Percentiles rank a stretch among this genome's conserved stretches.
phyloP scores from a whole-genome alignment of 1,140 invertebrate genomes.

The Drosophila navojoa region DNA sequence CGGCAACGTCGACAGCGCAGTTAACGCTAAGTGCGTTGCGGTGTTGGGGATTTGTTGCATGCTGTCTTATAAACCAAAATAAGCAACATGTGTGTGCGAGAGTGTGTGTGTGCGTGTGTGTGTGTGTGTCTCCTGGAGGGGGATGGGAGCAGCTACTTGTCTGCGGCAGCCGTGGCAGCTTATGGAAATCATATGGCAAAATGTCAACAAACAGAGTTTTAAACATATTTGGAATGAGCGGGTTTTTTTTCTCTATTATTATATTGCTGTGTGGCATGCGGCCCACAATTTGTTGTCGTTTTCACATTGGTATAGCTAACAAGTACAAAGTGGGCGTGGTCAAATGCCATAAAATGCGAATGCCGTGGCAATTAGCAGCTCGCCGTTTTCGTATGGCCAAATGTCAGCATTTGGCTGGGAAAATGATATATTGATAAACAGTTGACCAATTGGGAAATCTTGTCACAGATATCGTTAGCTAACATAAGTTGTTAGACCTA shows the following conservation, averaged over 20 bases:
- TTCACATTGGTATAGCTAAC: conserved; percentile 34
- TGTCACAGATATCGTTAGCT: neutral
- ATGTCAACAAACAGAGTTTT: conserved; percentile 65
- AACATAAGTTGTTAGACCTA: too few relatives aligned
- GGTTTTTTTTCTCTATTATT: conserved; percentile 46
- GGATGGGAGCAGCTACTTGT: conserved; percentile 63
- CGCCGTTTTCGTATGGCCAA: conserved; percentile 10
- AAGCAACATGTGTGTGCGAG: conserved; percentile 68
- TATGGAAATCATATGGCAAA: conserved; percentile 79
- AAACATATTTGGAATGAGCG: conserved; percentile 57
- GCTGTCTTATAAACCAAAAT: conserved; percentile 65
- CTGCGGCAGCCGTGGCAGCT: conserved; percentile 73
- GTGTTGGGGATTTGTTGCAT: conserved; percentile 74
- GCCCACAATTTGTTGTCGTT: conserved; percentile 41
- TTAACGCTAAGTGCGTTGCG: conserved; percentile 74
- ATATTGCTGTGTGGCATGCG: conserved; percentile 32
- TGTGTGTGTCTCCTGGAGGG: conserved; percentile 1
- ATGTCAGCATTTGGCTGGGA: conserved; percentile 31
- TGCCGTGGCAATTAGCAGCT: conserved; percentile 42
- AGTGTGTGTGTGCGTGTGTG: neutral
- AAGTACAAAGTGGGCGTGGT: conserved; percentile 53
- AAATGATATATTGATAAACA: conserved; percentile 1
- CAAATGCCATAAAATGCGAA: conserved; percentile 61
- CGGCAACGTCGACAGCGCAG: conserved; percentile 16
- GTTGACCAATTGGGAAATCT: conserved; percentile 1